Base-by-base conservation (phyloP, 1,140 invertebrate species). In the Drosophila persimilis region DNA sequence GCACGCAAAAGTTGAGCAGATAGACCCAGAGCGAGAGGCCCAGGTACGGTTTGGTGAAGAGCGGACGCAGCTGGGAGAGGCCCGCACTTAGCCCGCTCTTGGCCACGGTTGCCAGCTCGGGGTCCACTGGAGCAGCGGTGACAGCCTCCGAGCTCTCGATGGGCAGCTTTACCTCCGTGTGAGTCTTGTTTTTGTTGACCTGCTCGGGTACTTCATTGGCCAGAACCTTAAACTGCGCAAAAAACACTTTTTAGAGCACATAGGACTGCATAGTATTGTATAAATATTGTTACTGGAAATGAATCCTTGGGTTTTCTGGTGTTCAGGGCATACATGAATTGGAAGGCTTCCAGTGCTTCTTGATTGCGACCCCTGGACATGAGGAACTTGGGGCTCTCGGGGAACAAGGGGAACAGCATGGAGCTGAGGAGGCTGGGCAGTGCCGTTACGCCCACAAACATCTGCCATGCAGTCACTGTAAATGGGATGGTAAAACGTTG, bases 311-410 rank as follows among this genome's bases (percentile, higher is more conserved):
- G 89, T 54, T 93, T 92, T 2, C 94, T 93, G 2, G 93, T 94
- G 73, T 96, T 96, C 2, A 89, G 31, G 2, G 79, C 64, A 62
- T 90, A 91, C 1, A 91, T 90, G 6, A 75, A 80, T 20, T 71
- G 50, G 20, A 91, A 91, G 20, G 78, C 90, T 17, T 58, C 55
- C 55, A 91, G 53, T 92, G 95, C 95, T 73, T 95, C 94, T 0
- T 94, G 92, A 64, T 95, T 95, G 47, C 93, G 93, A 56, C 95
- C 95, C 76, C 93, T 92, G 0, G 95, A 94, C 94, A 97, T 95
- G 0, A 96, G 91, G 89, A 96, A 97, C 90, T 97, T 97, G 5
- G 96, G 96, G 80, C 95, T 97, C 89, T 97, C 96, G 0, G 95
- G 95, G 4, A 96, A 92, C 73, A 95, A 95, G 47, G 93, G 92